These are phyloP conservation scores for Ceratina calcarata DNA, from an alignment of 1,140 invertebrate species.

Conservation along the genomic window DNA sequence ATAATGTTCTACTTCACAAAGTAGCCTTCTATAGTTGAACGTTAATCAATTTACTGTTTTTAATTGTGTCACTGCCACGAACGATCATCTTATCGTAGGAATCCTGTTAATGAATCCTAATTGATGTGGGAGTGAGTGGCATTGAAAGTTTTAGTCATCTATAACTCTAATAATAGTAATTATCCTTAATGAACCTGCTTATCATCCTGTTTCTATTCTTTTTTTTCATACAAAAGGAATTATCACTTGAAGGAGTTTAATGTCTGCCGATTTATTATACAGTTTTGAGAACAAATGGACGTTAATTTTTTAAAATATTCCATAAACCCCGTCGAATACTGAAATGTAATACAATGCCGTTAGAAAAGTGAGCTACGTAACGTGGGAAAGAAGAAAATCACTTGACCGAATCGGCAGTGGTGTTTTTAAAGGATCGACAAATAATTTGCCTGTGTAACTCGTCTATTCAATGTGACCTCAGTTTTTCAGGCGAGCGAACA, in stretches of 20 bases:
- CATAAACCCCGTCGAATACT: neutral
- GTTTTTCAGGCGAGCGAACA: conserved; percentile 39
- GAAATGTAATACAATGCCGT: no score
- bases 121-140: neutral
- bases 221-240: neutral
- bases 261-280: neutral
- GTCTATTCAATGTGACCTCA: conserved; percentile 43
- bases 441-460: conserved; percentile 34
- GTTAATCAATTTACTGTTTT: neutral
- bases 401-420: neutral
- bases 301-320: neutral
- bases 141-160: neutral
- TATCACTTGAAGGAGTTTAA: no score
- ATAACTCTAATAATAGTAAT: neutral
- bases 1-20: neutral
- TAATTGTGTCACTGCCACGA: neutral
- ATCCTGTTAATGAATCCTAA: neutral
- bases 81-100: neutral
- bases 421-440: conserved; percentile 22
- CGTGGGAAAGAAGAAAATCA: conserved; percentile 8
- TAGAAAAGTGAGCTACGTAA: neutral
- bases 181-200: neutral
- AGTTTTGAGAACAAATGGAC: neutral
- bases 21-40: neutral
- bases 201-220: neutral